Evolutionary conservation across 1,140 invertebrate species (phyloP).

Genomic region (Ceratitis capitata): DNA sequence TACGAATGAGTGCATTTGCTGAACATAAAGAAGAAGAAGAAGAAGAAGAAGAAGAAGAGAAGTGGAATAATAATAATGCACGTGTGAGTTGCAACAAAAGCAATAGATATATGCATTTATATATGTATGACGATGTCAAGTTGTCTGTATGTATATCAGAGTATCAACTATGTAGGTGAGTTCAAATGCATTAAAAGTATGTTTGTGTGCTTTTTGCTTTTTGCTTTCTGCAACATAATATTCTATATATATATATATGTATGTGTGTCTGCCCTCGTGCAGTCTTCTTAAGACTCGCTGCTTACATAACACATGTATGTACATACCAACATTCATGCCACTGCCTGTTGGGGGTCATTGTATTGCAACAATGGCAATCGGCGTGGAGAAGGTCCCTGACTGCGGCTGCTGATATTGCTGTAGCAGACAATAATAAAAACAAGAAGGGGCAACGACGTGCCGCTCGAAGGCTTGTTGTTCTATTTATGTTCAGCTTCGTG

Average conservation of each 20-base stretch:
- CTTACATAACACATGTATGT: too few species aligned
- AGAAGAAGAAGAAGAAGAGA: too few species aligned
- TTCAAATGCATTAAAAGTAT: neutral
- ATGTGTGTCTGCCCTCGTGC: neutral
- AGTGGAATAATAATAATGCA: too few species aligned
- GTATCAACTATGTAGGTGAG: neutral
- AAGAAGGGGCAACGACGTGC: neutral
- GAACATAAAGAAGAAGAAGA: too few species aligned
- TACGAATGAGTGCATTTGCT: neutral
- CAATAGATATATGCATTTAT: neutral
- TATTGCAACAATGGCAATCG: conserved; percentile 19
- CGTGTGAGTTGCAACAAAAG: neutral
- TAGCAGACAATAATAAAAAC: neutral
- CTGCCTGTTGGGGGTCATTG: conserved; percentile 11
- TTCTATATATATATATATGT: neutral
- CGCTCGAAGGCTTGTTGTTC: neutral
- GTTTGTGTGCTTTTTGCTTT: neutral
- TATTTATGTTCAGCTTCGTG: conserved; percentile 31
- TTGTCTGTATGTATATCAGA: neutral
- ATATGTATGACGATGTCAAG: too few species aligned
- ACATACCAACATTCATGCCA: too few species aligned
- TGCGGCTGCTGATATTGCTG: neutral
- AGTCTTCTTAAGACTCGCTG: neutral
- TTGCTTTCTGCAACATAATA: neutral
- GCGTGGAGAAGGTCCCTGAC: conserved; percentile 14